Conservation (phyloP, 2,113 vertebrate genomes). For the Chinchilla lanigera region DNA sequence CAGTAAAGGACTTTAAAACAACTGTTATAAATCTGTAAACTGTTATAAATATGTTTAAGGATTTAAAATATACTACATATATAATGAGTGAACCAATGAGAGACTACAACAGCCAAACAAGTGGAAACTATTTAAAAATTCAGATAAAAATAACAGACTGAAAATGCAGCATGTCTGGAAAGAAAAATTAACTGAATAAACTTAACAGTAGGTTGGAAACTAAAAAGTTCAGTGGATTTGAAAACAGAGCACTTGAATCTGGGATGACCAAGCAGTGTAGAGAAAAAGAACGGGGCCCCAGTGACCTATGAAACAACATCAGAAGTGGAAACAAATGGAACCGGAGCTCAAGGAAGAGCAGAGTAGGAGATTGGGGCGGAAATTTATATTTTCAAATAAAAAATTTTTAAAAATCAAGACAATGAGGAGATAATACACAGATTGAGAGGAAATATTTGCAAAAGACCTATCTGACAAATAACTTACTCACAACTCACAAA, state of each 20-base stretch:
- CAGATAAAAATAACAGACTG: not conserved
- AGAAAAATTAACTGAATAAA: not conserved
- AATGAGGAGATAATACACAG: not conserved
- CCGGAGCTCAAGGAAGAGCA: not conserved
- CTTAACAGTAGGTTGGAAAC: slow-evolving; percentile 12
- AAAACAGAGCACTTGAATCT: slow-evolving; percentile 26
- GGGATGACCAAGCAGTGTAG: not conserved
- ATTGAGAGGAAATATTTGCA: not conserved
- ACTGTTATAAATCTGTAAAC: not conserved
- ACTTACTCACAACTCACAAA: not conserved
- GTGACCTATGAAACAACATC: not conserved
- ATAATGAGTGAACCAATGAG: not conserved
- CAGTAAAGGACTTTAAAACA: not conserved
- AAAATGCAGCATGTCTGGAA: not conserved
- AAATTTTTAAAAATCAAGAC: not conserved
- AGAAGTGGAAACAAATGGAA: not conserved
- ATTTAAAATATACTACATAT: not conserved
- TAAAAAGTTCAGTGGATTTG: slow-evolving; percentile 6
- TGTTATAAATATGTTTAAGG: not conserved
- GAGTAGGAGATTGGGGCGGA: not conserved
- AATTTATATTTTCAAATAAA: not conserved
- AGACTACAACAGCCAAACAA: not conserved
- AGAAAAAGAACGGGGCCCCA: not conserved
- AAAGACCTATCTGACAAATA: not conserved
- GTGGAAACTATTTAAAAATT: not conserved